These are phyloP conservation scores for Acleris holmiana DNA, from an alignment of 2,888 invertebrate genomes.

Conservation along the genomic window DNA sequence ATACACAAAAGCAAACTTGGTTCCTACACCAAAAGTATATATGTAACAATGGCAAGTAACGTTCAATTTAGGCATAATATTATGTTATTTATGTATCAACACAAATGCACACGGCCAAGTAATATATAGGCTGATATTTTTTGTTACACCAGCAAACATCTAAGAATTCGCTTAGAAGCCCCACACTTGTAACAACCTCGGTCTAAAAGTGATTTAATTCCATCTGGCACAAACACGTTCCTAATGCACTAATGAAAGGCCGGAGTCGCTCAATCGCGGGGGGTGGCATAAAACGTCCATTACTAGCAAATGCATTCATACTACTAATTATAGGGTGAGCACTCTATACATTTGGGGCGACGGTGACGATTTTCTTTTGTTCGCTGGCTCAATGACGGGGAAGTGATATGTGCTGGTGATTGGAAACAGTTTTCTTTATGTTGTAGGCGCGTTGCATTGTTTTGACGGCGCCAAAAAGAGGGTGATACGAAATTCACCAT, in stretches of 20 bases:
- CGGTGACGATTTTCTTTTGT: conserved; percentile 39
- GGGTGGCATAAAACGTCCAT: conserved; percentile 60
- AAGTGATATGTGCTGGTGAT: conserved; percentile 22
- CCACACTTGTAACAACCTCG: conserved; percentile 5
- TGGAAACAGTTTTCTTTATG: conserved; percentile 15
- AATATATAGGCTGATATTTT: too few relatives aligned
- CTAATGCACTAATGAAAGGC: conserved; percentile 51
- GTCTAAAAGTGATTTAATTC: conserved; percentile 31
- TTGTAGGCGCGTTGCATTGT: background rate
- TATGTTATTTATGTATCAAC: too few relatives aligned
- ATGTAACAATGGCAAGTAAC: too few relatives aligned
- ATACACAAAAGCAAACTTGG: too few relatives aligned
- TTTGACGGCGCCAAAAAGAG: background rate
- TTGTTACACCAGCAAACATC: too few relatives aligned
- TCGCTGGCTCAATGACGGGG: conserved; percentile 25
- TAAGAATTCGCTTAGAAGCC: background rate
- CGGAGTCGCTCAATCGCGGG: conserved; percentile 48
- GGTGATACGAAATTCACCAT: background rate
- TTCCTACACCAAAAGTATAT: too few relatives aligned
- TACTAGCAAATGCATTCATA: conserved; percentile 72
- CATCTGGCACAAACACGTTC: conserved; percentile 21
- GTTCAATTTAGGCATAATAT: too few relatives aligned
- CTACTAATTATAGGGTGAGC: conserved; percentile 63
- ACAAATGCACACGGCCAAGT: too few relatives aligned
- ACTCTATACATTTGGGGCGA: conserved; percentile 21